These are phyloP conservation scores for Chromoteleia sp. DNA, from an alignment of 2,888 invertebrate genomes.

Conservation along the genomic window DNA sequence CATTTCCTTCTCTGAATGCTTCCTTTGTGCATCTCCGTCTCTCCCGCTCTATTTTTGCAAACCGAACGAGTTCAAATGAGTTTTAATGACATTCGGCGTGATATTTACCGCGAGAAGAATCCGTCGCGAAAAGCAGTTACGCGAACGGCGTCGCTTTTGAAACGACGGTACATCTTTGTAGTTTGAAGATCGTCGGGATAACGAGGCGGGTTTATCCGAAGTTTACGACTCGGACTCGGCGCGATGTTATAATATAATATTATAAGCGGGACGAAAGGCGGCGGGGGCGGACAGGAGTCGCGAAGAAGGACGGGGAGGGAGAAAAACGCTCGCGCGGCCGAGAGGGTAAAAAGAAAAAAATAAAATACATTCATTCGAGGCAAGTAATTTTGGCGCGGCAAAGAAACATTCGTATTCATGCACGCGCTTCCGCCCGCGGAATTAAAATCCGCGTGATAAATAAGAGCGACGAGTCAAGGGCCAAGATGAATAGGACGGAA, in stretches of 20 bases:
- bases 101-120: constrained; percentile 46
- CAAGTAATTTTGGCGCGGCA: constrained; percentile 56
- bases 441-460: constrained; percentile 68
- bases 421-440: constrained; percentile 51
- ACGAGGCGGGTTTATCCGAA: constrained; percentile 54
- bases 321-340: background rate
- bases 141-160: constrained; percentile 27
- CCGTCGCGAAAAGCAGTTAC: constrained; percentile 27
- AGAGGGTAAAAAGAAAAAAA: background rate
- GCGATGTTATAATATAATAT: constrained; percentile 49
- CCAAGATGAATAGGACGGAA: constrained; percentile 56
- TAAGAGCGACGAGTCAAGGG: constrained; percentile 62
- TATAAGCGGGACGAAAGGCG: constrained; percentile 33
- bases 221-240: constrained; percentile 50
- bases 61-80: constrained; percentile 37
- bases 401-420: constrained; percentile 64
- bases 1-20: constrained; percentile 27
- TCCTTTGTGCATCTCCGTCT: background rate
- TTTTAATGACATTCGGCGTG: constrained; percentile 51
- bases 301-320: background rate
- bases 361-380: constrained; percentile 61
- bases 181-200: constrained; percentile 49
- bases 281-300: background rate
- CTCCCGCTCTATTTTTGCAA: background rate
- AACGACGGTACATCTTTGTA: constrained; percentile 38